These are phyloP conservation scores for Belgica antarctica DNA, from an alignment of 2,888 invertebrate species.

Conservation along the genomic window DNA sequence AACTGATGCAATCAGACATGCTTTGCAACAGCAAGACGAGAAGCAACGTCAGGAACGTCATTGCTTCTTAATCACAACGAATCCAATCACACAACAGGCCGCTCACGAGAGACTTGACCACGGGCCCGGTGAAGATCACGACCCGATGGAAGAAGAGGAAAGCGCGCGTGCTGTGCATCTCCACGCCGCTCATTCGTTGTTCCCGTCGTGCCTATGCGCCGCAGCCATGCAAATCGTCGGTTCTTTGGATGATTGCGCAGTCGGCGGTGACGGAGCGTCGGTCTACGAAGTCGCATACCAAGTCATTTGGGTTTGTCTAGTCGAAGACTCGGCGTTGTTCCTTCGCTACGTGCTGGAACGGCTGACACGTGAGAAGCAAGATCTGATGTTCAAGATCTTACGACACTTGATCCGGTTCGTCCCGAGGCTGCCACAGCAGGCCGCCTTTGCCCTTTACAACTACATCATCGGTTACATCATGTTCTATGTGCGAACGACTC, in stretches of 20 bases:
- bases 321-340: constrained; percentile 96
- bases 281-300: constrained; percentile 96
- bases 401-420: constrained; percentile 91
- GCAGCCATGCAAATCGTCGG: constrained; percentile 94
- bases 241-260: constrained; percentile 92
- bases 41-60: constrained; percentile 92
- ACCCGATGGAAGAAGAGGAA: constrained; percentile 67
- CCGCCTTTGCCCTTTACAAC: constrained; percentile 96
- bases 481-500: constrained; percentile 96
- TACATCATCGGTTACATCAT: constrained; percentile 99
- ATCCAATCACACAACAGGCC: constrained; percentile 91
- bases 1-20: constrained; percentile 94
- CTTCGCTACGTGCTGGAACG: constrained; percentile 93
- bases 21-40: constrained; percentile 92
- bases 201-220: constrained; percentile 94
- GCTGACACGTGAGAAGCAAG: constrained; percentile 88
- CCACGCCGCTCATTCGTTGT: constrained; percentile 89
- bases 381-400: constrained; percentile 88
- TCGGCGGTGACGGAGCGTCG: constrained; percentile 89
- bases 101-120: constrained; percentile 91
- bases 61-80: constrained; percentile 91
- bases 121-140: constrained; percentile 77
- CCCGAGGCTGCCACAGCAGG: constrained; percentile 90
- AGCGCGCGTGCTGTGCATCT: constrained; percentile 76
- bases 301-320: constrained; percentile 95